Evolutionary conservation across 2,888 invertebrate genomes (phyloP).

Genomic region (Idaea biselata): DNA sequence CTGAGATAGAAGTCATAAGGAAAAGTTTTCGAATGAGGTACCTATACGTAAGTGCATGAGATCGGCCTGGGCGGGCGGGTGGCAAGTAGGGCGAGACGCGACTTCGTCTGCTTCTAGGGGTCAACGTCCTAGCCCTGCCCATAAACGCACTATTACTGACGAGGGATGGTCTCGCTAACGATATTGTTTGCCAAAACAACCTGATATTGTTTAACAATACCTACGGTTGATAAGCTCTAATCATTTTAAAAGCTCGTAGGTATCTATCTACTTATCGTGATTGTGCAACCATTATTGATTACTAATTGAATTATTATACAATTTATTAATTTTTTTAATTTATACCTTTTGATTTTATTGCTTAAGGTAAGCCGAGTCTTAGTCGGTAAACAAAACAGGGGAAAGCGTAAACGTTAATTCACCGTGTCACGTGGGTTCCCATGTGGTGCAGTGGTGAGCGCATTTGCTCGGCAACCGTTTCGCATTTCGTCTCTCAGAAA

Average conservation of each 20-base stretch:
- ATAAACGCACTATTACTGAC: slow-evolving; percentile 55
- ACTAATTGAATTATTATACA: no score
- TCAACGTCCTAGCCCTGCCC: slow-evolving; percentile 76
- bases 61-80: slow-evolving; percentile 68
- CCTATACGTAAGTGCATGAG: slow-evolving; percentile 37
- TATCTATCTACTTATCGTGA: not conserved
- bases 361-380: no score
- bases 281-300: no score
- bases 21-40: slow-evolving; percentile 17
- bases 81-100: slow-evolving; percentile 75
- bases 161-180: slow-evolving; percentile 70
- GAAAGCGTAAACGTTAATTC: no score
- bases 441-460: no score
- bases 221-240: slow-evolving; percentile 10
- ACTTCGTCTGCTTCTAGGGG: slow-evolving; percentile 68
- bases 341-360: no score
- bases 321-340: no score
- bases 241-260: slow-evolving; percentile 8
- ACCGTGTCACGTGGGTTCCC: no score
- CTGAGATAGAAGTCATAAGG: not conserved
- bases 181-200: slow-evolving; percentile 50
- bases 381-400: no score
- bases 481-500: no score
- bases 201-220: slow-evolving; percentile 18
- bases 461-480: no score